Base-by-base conservation (phyloP, 2,113 vertebrate genomes). In the Cebidichthys violaceus region DNA sequence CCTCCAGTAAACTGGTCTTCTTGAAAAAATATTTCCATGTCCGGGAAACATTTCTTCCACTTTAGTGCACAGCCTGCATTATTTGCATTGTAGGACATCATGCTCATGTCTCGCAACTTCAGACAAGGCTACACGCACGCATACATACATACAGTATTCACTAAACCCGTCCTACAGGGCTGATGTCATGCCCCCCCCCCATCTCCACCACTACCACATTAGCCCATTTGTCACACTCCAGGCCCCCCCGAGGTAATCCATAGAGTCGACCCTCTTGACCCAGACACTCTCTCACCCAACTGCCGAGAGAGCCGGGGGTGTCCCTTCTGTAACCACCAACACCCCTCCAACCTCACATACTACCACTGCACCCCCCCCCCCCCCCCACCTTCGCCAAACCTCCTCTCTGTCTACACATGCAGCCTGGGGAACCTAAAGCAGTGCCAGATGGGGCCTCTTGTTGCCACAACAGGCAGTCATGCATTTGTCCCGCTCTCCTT, bases 371-470 rank as follows among this genome's bases (percentile, higher is more conserved):
- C 10, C 43, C 37, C 66, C 18, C 35, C 22, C 17, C 11, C 37
- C 35, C 62, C 15, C 24, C 6, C 33, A 41, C 62, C 39, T 45
- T 71, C 33, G 24, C 77, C 83, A 68, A 68, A 41, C 59, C 81
- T 70, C 71, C 55, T 37, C 79, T 67, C 67, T 50, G 77, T 86
- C 89, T 83, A 76, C 84, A 85, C 82, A 70, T 62, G 57, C 76
- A 85, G 91, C 90, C 88, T 17, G 85, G 82, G 82, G 85, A 87
- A 76, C 50, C 79, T n/a, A 91, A 88, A 89, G 79, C 84, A 79
- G 72, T 57, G 11, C 89, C 92, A 93, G 92, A 93, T 92, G 90
- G 88, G 89, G 82, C 82, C 90, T 85, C 87, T 85, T 84, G 87
- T 90, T 85, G 72, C 89, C 86, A 86, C 88, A 88, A 90, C 86